A percentile compares a stretch with the other conserved stretches of the same genome.
These are phyloP conservation scores for honey bee (Apis mellifera) DNA, from an alignment of 1,140 invertebrate genomes.

Conservation along the genomic window Amel_HAv3.1 CM009943.2:4283501-4284000, in stretches of 20 bases:
- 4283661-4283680: background rate
- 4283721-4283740: conserved; percentile 43
- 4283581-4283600: conserved; percentile 43
- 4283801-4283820: background rate
- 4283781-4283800: too few species aligned
- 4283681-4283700: background rate
- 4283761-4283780: too few species aligned
- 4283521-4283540: conserved; percentile 39
- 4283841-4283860: conserved; percentile 54
- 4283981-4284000: conserved; percentile 21
- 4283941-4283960: conserved; percentile 40
- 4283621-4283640: conserved; percentile 24
- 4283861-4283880: conserved; percentile 21
- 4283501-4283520: conserved; percentile 52
- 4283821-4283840: conserved; percentile 5
- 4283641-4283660: background rate
- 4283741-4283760: too few species aligned
- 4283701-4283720: conserved; percentile 31
- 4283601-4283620: conserved; percentile 50
- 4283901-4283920: conserved; percentile 73
- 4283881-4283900: conserved; percentile 64
- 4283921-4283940: conserved; percentile 66
- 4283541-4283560: conserved; percentile 46
- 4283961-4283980: conserved; percentile 24
- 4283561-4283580: conserved; percentile 33